Percentiles rank a stretch among this genome's conserved stretches.
Evolutionary conservation across 2,888 invertebrate genomes (phyloP).

Genomic region (Eumerus sabulonum): DNA sequence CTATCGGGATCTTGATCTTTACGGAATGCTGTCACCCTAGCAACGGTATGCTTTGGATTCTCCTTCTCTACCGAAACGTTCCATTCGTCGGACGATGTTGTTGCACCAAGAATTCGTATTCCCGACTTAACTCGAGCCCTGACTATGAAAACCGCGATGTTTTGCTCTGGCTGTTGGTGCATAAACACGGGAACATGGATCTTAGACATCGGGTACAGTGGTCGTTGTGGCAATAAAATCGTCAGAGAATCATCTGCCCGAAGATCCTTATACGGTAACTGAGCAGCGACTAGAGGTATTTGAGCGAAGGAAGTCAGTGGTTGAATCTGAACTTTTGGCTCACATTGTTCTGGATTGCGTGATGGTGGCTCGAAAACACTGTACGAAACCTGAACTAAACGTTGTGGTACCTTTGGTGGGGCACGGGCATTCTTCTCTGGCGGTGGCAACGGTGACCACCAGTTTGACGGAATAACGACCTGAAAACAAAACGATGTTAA

Average conservation of each 20-base stretch:
- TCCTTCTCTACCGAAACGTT: conserved; percentile 90
- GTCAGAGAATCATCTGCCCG: conserved; percentile 91
- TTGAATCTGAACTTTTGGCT: conserved; percentile 87
- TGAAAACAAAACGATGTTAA: conserved; percentile 68
- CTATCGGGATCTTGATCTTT: conserved; percentile 80
- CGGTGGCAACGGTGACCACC: conserved; percentile 91
- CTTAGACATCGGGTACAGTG: conserved; percentile 92
- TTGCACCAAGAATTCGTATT: conserved; percentile 89
- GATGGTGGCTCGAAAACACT: conserved; percentile 91
- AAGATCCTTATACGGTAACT: conserved; percentile 90
- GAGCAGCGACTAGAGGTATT: conserved; percentile 88
- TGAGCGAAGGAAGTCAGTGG: conserved; percentile 83
- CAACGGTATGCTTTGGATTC: conserved; percentile 91
- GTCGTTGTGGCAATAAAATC: conserved; percentile 91
- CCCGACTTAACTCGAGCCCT: conserved; percentile 95
- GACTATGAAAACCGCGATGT: conserved; percentile 90
- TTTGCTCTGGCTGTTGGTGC: conserved; percentile 83
- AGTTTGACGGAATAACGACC: conserved; percentile 91
- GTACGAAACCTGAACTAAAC: conserved; percentile 90
- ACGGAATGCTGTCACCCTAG: conserved; percentile 91
- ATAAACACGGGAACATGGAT: conserved; percentile 95
- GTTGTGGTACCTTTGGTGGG: conserved; percentile 83
- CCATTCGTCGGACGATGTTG: conserved; percentile 89
- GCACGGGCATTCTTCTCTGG: conserved; percentile 82
- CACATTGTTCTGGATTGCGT: conserved; percentile 84